phyloP scores from a whole-genome alignment of 2,797 vertebrate genomes.

The Aeoliscus strigatus region DNA sequence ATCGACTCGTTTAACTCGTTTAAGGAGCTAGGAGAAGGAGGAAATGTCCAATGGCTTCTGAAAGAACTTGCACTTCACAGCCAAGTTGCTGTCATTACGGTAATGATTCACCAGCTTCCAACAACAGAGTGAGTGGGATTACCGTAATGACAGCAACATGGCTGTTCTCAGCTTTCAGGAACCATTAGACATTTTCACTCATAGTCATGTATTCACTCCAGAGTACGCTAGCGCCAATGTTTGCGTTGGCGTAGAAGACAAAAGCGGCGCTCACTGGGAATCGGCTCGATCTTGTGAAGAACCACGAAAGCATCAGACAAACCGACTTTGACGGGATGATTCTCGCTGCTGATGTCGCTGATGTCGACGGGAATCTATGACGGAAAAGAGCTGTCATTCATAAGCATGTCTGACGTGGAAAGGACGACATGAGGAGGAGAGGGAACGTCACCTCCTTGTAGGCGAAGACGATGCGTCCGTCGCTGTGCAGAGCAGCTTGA shows the following conservation, averaged over 20 bases:
- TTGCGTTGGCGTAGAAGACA: too few species aligned
- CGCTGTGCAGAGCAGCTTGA: slow-evolving; percentile 83
- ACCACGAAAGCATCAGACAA: slow-evolving; percentile 95
- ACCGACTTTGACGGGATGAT: slow-evolving; percentile 94
- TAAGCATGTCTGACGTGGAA: too few species aligned
- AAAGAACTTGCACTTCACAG: too few species aligned
- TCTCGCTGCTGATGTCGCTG: slow-evolving; percentile 81
- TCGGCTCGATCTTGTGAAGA: slow-evolving; percentile 78
- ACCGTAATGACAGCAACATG: too few species aligned
- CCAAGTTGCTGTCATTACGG: too few species aligned
- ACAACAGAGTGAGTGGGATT: too few species aligned
- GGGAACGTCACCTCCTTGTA: slow-evolving; percentile 93
- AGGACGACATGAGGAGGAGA: too few species aligned
- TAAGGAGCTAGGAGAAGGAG: slow-evolving; percentile 18
- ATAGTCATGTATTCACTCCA: not conserved
- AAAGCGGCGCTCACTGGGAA: slow-evolving; percentile 81
- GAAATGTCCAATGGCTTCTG: not conserved
- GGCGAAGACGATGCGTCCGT: slow-evolving; percentile 86
- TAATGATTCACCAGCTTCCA: too few species aligned
- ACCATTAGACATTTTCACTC: not conserved
- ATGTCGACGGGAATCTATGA: slow-evolving; percentile 91
- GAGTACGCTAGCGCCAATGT: too few species aligned
- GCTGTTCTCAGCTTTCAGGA: too few species aligned
- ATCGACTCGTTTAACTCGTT: too few species aligned
- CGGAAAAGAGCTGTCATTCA: not conserved